Conservation (phyloP, 2,888 invertebrate genomes). For the Dryomyza anilis region DNA sequence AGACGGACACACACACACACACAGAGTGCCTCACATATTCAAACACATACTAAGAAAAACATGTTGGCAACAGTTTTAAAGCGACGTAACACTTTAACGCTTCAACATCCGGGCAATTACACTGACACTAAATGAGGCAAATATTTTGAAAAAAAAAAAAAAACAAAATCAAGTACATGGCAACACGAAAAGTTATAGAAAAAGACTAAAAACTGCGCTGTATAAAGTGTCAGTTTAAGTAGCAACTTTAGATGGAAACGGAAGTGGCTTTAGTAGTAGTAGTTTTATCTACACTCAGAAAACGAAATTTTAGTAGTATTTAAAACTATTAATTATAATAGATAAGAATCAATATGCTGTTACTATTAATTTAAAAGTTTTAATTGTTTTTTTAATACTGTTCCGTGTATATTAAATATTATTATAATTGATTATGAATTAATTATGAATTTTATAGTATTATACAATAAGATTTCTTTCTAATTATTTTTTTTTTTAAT, state of each 20-base stretch:
- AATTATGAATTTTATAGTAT: too few species aligned
- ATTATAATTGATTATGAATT: too few species aligned
- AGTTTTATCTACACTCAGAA: too few species aligned
- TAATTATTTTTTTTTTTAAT: background rate
- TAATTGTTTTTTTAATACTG: background rate
- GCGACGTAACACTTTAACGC: slow-evolving; percentile 13
- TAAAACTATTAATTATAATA: too few species aligned
- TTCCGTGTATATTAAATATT: too few species aligned
- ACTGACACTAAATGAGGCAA: slow-evolving; percentile 14
- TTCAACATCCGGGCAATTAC: slow-evolving; percentile 21
- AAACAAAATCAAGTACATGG: too few species aligned
- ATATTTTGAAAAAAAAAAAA: background rate
- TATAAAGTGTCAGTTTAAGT: background rate
- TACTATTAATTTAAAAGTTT: background rate
- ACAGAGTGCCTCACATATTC: too few species aligned
- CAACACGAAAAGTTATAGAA: background rate
- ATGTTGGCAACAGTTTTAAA: slow-evolving; percentile 14
- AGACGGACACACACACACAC: background rate
- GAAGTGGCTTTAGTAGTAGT: too few species aligned
- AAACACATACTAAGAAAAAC: background rate
- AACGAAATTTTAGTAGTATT: too few species aligned
- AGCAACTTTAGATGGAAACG: background rate
- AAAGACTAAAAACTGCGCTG: background rate
- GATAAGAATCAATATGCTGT: background rate
- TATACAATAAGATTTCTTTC: too few species aligned